Conservation (phyloP, 2,888 invertebrate species). For the Baronia brevicornis region DNA sequence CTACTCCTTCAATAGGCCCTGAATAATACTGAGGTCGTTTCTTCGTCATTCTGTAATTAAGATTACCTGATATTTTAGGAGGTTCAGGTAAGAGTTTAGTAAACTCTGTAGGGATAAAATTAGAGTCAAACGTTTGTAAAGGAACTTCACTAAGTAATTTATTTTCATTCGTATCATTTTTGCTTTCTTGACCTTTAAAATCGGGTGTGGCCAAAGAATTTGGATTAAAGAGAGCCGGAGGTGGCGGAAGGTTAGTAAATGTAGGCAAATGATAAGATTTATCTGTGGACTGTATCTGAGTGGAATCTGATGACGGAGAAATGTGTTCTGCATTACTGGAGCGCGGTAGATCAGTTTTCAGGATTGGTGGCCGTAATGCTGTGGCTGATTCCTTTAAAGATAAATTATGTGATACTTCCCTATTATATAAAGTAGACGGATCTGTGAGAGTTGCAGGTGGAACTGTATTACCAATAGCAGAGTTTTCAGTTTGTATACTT, state of each 20-base stretch:
- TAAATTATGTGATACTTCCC: not conserved
- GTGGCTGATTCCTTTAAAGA: slow-evolving; percentile 5
- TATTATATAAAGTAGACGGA: not conserved
- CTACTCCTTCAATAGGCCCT: slow-evolving; percentile 63
- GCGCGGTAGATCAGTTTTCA: too few relatives aligned
- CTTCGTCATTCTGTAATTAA: slow-evolving; percentile 56
- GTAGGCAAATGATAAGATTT: slow-evolving; percentile 9
- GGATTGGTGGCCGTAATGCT: not conserved
- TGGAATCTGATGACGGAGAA: slow-evolving; percentile 6
- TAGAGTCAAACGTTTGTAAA: slow-evolving; percentile 2
- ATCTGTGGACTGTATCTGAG: slow-evolving; percentile 8
- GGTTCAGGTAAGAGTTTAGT: slow-evolving; percentile 43
- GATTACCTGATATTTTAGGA: slow-evolving; percentile 43
- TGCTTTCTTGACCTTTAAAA: slow-evolving; percentile 14
- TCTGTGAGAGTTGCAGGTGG: not conserved
- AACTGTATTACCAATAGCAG: not conserved
- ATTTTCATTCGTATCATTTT: slow-evolving; percentile 7
- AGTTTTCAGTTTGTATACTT: too few relatives aligned
- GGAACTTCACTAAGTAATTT: not conserved
- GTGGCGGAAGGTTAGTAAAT: slow-evolving; percentile 8
- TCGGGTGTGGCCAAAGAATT: not conserved
- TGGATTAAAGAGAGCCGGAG: slow-evolving; percentile 28
- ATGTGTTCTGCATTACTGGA: slow-evolving; percentile 2
- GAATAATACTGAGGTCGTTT: slow-evolving; percentile 66
- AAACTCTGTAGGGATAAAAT: slow-evolving; percentile 23